Evolutionary conservation across 2,113 vertebrate genomes (phyloP).

Genomic region (Deroptyus accipitrinus): DNA sequence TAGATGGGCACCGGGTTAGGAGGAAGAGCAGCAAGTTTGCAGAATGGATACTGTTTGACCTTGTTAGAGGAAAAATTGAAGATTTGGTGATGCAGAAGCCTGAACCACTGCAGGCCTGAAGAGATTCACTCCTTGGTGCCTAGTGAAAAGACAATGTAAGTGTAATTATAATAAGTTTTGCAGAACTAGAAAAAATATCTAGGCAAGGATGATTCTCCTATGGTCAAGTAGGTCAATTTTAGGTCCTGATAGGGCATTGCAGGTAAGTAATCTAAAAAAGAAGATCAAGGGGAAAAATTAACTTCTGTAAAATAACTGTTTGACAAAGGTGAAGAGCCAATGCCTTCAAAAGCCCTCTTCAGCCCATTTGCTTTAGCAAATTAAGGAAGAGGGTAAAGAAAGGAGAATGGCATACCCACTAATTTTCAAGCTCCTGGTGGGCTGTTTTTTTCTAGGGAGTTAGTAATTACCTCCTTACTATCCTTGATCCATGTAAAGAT

Average conservation of each 20-base stretch:
- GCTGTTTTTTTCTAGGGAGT: background rate
- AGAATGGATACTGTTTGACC: background rate
- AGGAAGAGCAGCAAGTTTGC: background rate
- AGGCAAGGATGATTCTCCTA: background rate
- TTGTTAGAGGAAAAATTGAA: background rate
- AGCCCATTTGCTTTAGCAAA: background rate
- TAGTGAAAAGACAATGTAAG: background rate
- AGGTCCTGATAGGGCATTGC: background rate
- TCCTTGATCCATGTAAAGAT: conserved; percentile 4
- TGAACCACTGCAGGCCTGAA: background rate
- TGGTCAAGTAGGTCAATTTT: background rate
- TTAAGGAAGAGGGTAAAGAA: background rate
- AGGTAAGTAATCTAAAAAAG: background rate
- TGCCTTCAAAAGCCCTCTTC: background rate
- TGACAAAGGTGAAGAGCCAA: background rate
- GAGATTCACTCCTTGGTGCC: background rate
- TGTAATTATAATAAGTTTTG: background rate
- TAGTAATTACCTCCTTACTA: conserved; percentile 5
- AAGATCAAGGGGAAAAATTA: background rate
- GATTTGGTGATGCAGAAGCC: background rate
- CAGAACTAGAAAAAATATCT: background rate
- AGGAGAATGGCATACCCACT: background rate
- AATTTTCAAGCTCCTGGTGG: background rate
- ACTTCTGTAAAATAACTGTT: background rate
- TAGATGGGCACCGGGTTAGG: background rate